These are phyloP conservation scores for Linurgus olivaceus DNA, from an alignment of 2,797 vertebrate genomes.

Conservation along the genomic window DNA sequence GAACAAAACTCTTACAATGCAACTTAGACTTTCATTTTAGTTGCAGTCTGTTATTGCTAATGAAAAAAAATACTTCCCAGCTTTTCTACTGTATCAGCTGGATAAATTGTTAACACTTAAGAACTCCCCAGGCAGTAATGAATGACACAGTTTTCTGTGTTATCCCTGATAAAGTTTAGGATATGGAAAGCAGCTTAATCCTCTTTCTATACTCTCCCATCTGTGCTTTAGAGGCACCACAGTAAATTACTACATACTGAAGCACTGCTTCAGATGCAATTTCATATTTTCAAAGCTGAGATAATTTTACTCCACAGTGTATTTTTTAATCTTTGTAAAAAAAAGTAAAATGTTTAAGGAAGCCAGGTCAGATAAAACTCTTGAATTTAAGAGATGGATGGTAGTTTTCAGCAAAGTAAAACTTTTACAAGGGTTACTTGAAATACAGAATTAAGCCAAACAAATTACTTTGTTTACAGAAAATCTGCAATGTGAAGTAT, in stretches of 20 bases:
- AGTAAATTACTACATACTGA: conserved; percentile 49
- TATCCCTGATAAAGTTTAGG: conserved; percentile 71
- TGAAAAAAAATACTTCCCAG: conserved; percentile 54
- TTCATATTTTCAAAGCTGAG: conserved; percentile 62
- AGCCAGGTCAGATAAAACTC: conserved; percentile 31
- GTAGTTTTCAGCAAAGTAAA: background rate
- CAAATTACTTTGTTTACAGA: conserved; percentile 45
- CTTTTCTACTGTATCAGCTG: conserved; percentile 64
- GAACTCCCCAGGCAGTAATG: conserved; percentile 66
- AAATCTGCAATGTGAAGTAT: conserved; percentile 14
- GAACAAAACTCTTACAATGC: conserved; percentile 51
- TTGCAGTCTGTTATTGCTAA: conserved; percentile 58
- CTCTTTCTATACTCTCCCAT: conserved; percentile 66
- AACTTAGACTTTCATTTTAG: conserved; percentile 66
- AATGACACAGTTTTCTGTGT: conserved; percentile 74
- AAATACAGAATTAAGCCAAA: conserved; percentile 12
- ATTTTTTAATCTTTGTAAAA: conserved; percentile 66
- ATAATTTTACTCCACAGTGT: conserved; percentile 39
- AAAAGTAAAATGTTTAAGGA: conserved; percentile 51
- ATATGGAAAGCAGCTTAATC: conserved; percentile 74
- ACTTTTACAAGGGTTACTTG: conserved; percentile 19
- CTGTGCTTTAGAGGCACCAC: conserved; percentile 61
- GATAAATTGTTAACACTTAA: conserved; percentile 74
- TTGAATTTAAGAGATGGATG: conserved; percentile 5
- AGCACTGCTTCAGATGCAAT: conserved; percentile 52